These are phyloP conservation scores for Tyto alba DNA, from an alignment of 2,113 vertebrate species.

Conservation along the genomic window DNA sequence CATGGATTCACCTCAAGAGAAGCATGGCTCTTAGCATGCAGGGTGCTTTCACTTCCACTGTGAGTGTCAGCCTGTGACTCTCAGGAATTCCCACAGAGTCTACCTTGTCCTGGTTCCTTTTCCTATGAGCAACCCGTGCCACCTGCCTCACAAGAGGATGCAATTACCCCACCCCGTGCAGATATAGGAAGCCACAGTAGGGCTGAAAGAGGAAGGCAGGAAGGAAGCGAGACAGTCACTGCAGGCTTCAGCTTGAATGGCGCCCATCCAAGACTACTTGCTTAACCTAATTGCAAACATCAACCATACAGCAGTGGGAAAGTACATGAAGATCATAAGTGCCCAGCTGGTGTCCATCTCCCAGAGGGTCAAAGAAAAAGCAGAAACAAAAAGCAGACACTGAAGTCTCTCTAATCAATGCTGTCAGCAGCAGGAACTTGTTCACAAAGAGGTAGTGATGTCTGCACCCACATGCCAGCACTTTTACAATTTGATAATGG, in stretches of 20 bases:
- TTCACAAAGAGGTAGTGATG: not conserved
- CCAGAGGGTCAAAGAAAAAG: not conserved
- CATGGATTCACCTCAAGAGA: not conserved
- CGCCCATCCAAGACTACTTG: not conserved
- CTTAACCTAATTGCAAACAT: not conserved
- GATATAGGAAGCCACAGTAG: not conserved
- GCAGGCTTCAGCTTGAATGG: not conserved
- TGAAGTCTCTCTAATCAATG: not conserved
- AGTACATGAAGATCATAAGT: not conserved
- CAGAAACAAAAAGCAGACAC: not conserved
- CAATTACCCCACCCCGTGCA: not conserved
- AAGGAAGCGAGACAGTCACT: not conserved
- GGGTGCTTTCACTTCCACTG: not conserved
- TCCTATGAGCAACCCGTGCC: not conserved
- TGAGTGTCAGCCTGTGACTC: fast-evolving
- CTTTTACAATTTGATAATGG: not conserved
- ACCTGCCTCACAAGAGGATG: not conserved
- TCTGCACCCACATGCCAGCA: not conserved
- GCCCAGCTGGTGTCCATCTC: not conserved
- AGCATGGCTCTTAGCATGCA: not conserved
- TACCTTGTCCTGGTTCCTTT: not conserved
- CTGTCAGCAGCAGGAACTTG: not conserved
- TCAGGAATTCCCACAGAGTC: not conserved
- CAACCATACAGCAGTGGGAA: not conserved
- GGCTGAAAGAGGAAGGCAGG: not conserved